Evolutionary conservation across 2,888 invertebrate genomes (phyloP), one percentile per base, ranked within the genome.

Genomic region (Parelbella ahira): DNA sequence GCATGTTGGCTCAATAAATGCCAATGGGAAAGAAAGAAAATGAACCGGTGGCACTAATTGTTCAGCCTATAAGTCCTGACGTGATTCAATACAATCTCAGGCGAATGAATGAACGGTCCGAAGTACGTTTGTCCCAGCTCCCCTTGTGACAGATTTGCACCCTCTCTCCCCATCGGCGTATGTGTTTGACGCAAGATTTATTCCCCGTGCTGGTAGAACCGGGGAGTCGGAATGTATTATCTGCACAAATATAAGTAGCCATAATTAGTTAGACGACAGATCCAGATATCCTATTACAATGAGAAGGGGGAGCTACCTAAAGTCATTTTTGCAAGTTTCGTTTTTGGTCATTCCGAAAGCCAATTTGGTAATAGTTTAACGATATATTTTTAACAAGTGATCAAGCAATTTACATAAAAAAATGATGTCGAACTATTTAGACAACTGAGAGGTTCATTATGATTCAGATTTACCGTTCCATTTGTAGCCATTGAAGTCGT

Each of bases 171-270:
- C 64, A 56, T 58, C 64, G 58, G 56, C 66, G 67, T 63, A 64
- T 69, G 68, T 67, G 55, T 75, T 75, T 73, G 71, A 74, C 69
- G 69, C 69, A 67, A 75, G 75, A 74, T 79, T 77, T 78, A 76
- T 75, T 62, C 63, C 8, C 23, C 18, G 11, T 18, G 6, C 33
- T 29, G 8, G 21, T 41, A 13, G 11, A 24, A 32, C 9, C 18
- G 30, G 13, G 24, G n/a, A 43, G 12, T 18, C 13, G 33, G 27
- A 42, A 23, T 34, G 34, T 24, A 39, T 28, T 28, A 33, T 42
- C 28, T 34, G 13, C 4, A 9, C 6, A 18, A 23, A 23, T 33
- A n/a, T 23, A 21, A 33, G 13, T 23, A 18, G 10, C 21, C 6
- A 12, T 37, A 20, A 20, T 3, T 11, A 19, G 11, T 10, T 1